Percentiles rank a stretch among this genome's conserved stretches.
Evolutionary conservation across 2,888 invertebrate genomes (phyloP).

Genomic region (Amphipoea oculea): DNA sequence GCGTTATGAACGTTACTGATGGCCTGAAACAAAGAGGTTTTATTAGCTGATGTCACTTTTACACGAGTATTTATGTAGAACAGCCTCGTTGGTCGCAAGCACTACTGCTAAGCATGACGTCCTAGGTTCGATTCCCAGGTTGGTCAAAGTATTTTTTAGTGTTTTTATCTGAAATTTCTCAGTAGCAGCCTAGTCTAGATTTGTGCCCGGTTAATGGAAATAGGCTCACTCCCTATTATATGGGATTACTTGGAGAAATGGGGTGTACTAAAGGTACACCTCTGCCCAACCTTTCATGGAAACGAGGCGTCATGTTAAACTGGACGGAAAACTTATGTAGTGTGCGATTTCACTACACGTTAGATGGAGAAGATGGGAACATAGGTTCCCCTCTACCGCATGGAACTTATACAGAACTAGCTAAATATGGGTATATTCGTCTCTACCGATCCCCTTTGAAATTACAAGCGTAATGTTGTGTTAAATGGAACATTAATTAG

Average conservation of each 20-base stretch:
- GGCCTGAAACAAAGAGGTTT: constrained; percentile 85
- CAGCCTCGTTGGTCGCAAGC: background rate
- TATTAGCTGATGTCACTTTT: constrained; percentile 9
- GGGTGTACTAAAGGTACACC: no score
- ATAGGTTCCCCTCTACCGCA: background rate
- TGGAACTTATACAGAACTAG: background rate
- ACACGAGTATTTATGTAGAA: background rate
- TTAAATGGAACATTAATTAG: constrained; percentile 22
- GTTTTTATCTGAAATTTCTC: background rate
- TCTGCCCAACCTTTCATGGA: no score
- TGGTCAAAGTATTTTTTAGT: background rate
- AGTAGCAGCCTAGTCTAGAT: background rate
- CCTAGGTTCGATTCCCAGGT: background rate
- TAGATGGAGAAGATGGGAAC: background rate
- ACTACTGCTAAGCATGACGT: background rate
- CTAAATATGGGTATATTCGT: background rate
- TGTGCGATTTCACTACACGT: background rate
- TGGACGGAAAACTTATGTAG: background rate
- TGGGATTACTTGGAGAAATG: no score
- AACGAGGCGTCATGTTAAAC: no score
- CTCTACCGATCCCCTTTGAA: background rate
- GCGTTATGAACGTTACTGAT: constrained; percentile 92
- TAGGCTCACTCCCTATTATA: no score
- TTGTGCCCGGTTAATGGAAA: no score
- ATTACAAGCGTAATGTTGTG: background rate